Evolutionary conservation across 2,888 invertebrate species (phyloP).

Genomic region (Chouioia cunea): DNA sequence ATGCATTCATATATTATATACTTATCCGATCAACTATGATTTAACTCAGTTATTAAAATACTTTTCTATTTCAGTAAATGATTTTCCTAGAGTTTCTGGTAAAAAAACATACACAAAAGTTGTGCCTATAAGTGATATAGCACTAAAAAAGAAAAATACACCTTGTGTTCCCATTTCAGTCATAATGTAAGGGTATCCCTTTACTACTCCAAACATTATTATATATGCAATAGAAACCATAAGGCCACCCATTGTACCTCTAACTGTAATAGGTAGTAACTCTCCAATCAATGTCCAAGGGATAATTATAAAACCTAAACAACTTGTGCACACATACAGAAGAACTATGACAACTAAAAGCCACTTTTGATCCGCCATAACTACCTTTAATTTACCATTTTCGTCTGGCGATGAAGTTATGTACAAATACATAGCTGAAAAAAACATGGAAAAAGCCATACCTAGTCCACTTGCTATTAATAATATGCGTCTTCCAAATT

Average conservation of each 20-base stretch:
- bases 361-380: conserved; percentile 61
- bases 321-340: conserved; percentile 71
- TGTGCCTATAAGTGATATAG: conserved; percentile 68
- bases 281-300: conserved; percentile 74
- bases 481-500: conserved; percentile 70
- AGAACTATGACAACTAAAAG: conserved; percentile 69
- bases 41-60: conserved; percentile 59
- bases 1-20: background rate
- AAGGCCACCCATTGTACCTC: conserved; percentile 71
- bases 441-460: conserved; percentile 70
- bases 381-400: conserved; percentile 54
- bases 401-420: conserved; percentile 53
- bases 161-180: conserved; percentile 66
- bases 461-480: conserved; percentile 71
- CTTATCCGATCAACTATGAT: background rate
- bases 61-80: conserved; percentile 71
- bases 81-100: conserved; percentile 74
- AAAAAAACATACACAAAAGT: conserved; percentile 70
- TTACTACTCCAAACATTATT: conserved; percentile 71
- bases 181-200: conserved; percentile 70
- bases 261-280: conserved; percentile 70
- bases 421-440: conserved; percentile 60
- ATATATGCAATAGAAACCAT: conserved; percentile 71
- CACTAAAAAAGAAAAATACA: conserved; percentile 70
- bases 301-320: conserved; percentile 72